phyloP scores from a whole-genome alignment of 2,797 vertebrate genomes.

The Eurystomus glaucurus region DNA sequence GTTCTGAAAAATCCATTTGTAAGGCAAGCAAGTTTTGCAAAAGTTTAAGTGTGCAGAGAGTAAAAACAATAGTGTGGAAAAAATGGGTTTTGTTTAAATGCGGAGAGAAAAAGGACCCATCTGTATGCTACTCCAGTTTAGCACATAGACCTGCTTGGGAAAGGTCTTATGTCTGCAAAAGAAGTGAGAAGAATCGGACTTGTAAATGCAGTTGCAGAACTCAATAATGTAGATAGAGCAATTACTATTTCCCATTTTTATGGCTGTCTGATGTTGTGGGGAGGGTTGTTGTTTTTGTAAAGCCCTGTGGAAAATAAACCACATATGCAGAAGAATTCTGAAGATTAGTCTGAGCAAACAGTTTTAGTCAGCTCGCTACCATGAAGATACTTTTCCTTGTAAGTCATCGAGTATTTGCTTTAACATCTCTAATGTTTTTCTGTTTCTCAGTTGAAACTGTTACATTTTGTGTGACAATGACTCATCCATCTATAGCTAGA shows the following conservation, averaged over 20 bases:
- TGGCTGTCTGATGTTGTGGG: not conserved
- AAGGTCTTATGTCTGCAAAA: not conserved
- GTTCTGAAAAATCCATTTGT: not conserved
- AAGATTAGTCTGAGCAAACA: not conserved
- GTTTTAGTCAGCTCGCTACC: not conserved
- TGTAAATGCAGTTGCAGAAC: not conserved
- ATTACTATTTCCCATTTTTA: not conserved
- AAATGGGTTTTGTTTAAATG: not conserved
- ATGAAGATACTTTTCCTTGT: not conserved
- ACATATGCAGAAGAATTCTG: not conserved
- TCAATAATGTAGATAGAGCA: not conserved
- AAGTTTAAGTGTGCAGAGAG: not conserved
- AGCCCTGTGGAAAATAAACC: not conserved
- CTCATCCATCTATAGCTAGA: not conserved
- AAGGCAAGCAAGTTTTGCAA: not conserved
- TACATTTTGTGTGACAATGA: slow-evolving; percentile 31
- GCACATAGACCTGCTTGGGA: not conserved
- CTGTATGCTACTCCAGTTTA: not conserved
- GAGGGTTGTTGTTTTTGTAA: not conserved
- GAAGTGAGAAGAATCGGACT: not conserved
- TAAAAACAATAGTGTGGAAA: not conserved
- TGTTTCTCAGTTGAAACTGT: slow-evolving; percentile 13
- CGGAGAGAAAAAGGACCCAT: accelerated
- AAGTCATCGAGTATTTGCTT: not conserved
- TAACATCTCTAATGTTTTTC: not conserved